Conservation (phyloP, 2,797 vertebrate species). For the Premnoplex brunnescens region DNA sequence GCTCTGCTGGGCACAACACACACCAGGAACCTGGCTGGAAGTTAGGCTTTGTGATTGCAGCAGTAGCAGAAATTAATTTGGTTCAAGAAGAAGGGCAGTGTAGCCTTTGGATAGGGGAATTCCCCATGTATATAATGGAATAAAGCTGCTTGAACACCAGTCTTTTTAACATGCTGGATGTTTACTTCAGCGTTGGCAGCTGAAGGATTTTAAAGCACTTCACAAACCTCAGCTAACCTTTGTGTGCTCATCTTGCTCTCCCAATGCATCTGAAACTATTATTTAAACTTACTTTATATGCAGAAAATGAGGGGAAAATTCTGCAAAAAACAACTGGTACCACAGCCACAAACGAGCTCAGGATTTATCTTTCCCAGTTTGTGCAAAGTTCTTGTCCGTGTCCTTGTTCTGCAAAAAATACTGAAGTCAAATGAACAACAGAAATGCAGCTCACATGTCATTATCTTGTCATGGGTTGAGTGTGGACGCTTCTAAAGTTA, state of each 20-base stretch:
- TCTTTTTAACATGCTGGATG: neutral
- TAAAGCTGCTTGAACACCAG: neutral
- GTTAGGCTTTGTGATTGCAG: neutral
- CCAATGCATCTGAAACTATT: neutral
- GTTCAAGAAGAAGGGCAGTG: neutral
- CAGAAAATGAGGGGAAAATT: neutral
- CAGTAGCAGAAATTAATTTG: neutral
- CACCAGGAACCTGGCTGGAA: neutral
- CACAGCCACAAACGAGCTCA: neutral
- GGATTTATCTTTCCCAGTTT: neutral
- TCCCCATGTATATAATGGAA: neutral
- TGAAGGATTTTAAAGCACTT: neutral
- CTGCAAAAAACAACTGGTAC: neutral
- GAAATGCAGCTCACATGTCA: neutral
- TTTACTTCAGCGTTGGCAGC: neutral
- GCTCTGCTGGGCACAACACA: neutral
- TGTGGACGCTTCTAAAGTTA: neutral
- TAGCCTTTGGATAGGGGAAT: neutral
- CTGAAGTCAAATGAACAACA: neutral
- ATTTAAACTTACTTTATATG: neutral
- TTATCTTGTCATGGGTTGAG: neutral
- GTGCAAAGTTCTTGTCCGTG: neutral
- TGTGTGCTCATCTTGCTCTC: neutral
- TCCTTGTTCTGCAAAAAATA: neutral
- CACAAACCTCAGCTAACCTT: neutral